Evolutionary conservation across 2,888 invertebrate genomes (phyloP), one percentile per base, ranked within the genome.

Genomic region (Malachius bipustulatus): DNA sequence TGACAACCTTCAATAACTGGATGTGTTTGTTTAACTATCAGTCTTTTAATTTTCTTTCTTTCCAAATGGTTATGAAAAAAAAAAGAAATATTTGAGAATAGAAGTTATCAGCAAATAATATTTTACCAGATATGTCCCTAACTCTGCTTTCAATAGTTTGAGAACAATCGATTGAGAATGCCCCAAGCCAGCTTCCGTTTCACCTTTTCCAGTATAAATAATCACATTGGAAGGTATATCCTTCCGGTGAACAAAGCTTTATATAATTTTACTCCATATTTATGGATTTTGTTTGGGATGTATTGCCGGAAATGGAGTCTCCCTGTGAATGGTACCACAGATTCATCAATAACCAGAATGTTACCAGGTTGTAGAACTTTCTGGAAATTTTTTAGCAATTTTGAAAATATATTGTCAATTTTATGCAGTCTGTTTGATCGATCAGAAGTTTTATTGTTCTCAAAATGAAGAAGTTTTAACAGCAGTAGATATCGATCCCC

Each of bases 211-310:
- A 30, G 11, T 11, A 9, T 30, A 30, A 30, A 30, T 13, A n/a
- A 10, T 30, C n/a, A 13, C 11, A 30, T 30, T 30, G 30, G n/a
- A 30, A 30, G n/a, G 30, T 30, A 6, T 30, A 30, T n/a, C 30
- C 30, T 30, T 30, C 30, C n/a, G 14, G 30, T 11, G 14, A 19
- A 19, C 24, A 19, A 6, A 19, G 24, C n/a, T n/a, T n/a, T n/a
- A n/a, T n/a, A 19, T 6, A 19, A n/a, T n/a, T 19, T 19, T n/a
- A 19, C 24, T n/a, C 24, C 24, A 19, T 19, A 19, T 19, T 16
- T 33, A 15, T 33, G 38, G 8, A 30, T 30, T 16, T 38, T 38
- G 12, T 38, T 38, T 2, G 38, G 35, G 11, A 38, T 34, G 11
- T 38, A 38, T 10, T 35, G 34, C 3, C 35, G 29, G 10, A 38